Percentiles rank a stretch among this genome's conserved stretches.
Evolutionary conservation across 1,140 invertebrate species (phyloP).

Genomic region (Telenomus remus): DNA sequence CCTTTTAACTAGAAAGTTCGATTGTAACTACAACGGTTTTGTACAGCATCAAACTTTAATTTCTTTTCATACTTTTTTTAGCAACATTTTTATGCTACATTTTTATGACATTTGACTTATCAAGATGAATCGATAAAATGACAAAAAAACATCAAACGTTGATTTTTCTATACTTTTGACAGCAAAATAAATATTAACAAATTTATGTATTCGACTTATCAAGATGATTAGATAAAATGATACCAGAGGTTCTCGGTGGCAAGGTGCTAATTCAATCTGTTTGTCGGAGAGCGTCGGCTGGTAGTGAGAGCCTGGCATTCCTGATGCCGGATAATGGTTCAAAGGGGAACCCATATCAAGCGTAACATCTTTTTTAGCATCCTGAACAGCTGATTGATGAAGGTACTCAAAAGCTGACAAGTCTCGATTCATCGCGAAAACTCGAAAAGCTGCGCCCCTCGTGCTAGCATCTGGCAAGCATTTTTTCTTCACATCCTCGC

Average conservation of each 20-base stretch:
- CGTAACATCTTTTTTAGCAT: constrained; percentile 42
- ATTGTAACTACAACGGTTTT: too few relatives aligned
- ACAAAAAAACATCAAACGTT: too few relatives aligned
- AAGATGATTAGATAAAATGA: constrained; percentile 9
- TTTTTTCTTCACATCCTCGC: constrained; percentile 24
- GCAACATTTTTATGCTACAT: too few relatives aligned
- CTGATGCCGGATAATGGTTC: constrained; percentile 49
- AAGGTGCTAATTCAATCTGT: constrained; percentile 39
- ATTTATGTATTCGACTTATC: neutral
- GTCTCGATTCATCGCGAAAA: constrained; percentile 66
- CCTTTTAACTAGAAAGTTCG: too few relatives aligned
- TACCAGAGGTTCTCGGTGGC: constrained; percentile 39
- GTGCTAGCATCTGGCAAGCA: constrained; percentile 15
- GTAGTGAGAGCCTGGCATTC: constrained; percentile 45
- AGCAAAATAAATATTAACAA: too few relatives aligned
- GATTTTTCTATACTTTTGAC: too few relatives aligned
- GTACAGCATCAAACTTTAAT: too few relatives aligned
- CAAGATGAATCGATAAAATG: too few relatives aligned
- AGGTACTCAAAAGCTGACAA: constrained; percentile 66
- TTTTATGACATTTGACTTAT: too few relatives aligned
- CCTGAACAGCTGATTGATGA: constrained; percentile 56
- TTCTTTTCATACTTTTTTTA: too few relatives aligned
- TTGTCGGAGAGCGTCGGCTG: constrained; percentile 52
- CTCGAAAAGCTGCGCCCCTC: constrained; percentile 41
- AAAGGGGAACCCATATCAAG: constrained; percentile 52